These are phyloP conservation scores for Sebastes dallii DNA, from an alignment of 2,797 vertebrate genomes.

Conservation along the genomic window DNA sequence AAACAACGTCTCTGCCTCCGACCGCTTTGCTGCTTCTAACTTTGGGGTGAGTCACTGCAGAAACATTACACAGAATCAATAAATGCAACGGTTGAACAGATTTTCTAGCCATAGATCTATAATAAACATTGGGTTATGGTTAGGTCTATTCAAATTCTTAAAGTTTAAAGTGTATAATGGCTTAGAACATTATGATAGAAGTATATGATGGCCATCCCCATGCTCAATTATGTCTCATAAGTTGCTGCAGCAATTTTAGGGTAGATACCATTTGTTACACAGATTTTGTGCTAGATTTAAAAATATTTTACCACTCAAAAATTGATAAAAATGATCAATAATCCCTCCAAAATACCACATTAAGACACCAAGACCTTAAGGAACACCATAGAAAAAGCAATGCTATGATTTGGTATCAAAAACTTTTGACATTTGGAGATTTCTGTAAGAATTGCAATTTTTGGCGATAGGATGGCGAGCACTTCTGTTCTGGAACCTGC, in stretches of 20 bases:
- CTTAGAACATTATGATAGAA: not conserved
- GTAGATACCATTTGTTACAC: not conserved
- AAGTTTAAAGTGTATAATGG: not conserved
- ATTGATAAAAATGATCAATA: too few species aligned
- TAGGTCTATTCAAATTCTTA: not conserved
- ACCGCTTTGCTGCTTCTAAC: constrained; percentile 98
- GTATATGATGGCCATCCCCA: not conserved
- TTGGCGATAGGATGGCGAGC: too few species aligned
- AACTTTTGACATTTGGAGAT: too few species aligned
- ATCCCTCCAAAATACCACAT: too few species aligned
- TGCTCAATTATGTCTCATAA: not conserved
- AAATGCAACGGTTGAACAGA: not conserved
- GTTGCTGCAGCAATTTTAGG: not conserved
- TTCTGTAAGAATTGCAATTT: too few species aligned
- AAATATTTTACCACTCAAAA: too few species aligned
- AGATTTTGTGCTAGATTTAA: not conserved
- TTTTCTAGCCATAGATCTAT: not conserved
- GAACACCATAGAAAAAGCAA: not conserved
- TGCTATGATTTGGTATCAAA: not conserved
- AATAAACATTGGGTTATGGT: not conserved
- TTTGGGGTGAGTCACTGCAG: constrained; percentile 89
- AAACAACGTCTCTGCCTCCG: constrained; percentile 97
- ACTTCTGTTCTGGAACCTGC: too few species aligned
- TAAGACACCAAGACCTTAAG: not conserved
- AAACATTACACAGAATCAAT: not conserved